phyloP scores from a whole-genome alignment of 2,888 invertebrate species.

The Macrosiphum euphorbiae region DNA sequence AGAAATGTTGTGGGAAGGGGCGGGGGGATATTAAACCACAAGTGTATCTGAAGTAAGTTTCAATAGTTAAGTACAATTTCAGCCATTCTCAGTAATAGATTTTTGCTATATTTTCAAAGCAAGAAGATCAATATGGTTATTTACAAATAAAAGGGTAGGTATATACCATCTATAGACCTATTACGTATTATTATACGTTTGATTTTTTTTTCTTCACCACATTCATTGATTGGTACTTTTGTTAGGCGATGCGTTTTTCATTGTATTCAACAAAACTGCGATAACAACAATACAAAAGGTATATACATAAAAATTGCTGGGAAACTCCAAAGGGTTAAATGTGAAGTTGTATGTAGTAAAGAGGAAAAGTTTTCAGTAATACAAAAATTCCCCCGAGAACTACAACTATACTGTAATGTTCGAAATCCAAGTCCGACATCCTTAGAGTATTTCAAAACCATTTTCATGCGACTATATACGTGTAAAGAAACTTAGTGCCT shows the following conservation, averaged over 20 bases:
- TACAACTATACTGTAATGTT: conserved; percentile 9
- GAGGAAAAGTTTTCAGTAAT: conserved; percentile 33
- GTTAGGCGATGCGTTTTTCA: background rate
- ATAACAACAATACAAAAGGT: background rate
- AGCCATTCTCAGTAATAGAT: background rate
- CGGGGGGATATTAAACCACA: background rate
- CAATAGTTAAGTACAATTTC: background rate
- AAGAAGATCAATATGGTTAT: background rate
- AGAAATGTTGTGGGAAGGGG: background rate
- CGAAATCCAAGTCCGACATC: background rate
- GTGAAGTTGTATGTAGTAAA: background rate
- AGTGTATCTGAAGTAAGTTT: background rate
- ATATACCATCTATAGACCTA: background rate
- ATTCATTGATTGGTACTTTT: conserved; percentile 3
- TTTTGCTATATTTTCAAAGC: background rate
- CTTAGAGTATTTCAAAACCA: background rate
- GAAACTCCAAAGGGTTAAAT: background rate
- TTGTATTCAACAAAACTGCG: background rate
- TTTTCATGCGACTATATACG: background rate
- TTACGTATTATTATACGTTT: background rate
- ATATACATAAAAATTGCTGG: background rate
- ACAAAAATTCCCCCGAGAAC: conserved; percentile 1
- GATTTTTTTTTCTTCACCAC: background rate
- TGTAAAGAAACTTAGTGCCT: background rate
- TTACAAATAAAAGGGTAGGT: background rate